These are phyloP conservation scores for Sparus aurata DNA, from an alignment of 2,797 vertebrate genomes.

Conservation along the genomic window DNA sequence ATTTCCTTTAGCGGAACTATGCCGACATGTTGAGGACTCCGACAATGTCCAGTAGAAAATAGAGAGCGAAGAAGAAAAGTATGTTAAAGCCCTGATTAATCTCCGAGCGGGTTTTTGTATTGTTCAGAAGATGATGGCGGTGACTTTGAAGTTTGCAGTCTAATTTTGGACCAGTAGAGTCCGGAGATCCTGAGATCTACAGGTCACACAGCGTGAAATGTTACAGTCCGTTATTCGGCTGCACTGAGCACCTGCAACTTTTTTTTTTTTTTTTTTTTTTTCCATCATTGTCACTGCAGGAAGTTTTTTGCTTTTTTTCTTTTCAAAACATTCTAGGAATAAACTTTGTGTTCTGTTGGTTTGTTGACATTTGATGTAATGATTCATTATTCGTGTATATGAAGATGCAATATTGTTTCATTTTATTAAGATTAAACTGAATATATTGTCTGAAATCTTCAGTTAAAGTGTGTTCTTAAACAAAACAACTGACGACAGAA, in stretches of 20 bases:
- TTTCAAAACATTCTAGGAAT: constrained; percentile 58
- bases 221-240: constrained; percentile 37
- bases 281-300: constrained; percentile 46
- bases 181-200: constrained; percentile 23
- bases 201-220: constrained; percentile 29
- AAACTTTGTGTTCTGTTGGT: constrained; percentile 69
- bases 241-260: constrained; percentile 60
- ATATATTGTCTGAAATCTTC: constrained; percentile 68
- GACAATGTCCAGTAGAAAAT: constrained; percentile 25
- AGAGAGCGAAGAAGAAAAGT: constrained; percentile 31
- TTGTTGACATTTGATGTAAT: constrained; percentile 67
- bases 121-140: constrained; percentile 12
- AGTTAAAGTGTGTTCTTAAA: constrained; percentile 69
- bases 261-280: constrained; percentile 14
- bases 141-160: constrained; percentile 35
- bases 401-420: constrained; percentile 75
- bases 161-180: constrained; percentile 40
- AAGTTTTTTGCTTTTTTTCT: constrained; percentile 55
- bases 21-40: constrained; percentile 45
- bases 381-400: constrained; percentile 73
- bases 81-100: constrained; percentile 34
- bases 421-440: constrained; percentile 83
- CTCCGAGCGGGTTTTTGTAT: constrained; percentile 35
- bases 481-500: neutral
- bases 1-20: constrained; percentile 44